Base-by-base conservation (phyloP, 1,140 invertebrate genomes). In the Aphidius gifuensis region DNA sequence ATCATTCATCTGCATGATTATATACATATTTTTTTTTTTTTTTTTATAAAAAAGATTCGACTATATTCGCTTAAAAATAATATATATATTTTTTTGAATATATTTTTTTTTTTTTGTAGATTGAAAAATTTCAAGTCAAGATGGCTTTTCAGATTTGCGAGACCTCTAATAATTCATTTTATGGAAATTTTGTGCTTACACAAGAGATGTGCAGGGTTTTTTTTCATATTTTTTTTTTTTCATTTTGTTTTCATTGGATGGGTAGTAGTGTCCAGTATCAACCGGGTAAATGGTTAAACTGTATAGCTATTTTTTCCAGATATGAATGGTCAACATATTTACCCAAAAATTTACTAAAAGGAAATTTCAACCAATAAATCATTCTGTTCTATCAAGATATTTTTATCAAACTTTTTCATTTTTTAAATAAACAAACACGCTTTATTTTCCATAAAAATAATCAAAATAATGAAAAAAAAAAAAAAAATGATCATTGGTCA, bases 151-250 rank as follows among this genome's bases (percentile, higher is more conserved):
- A 32, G 40, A 32, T n/a, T 43, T 64, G 43, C 56, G 53, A 51
- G 62, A 59, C 66, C 53, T 74, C 69, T 71, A 79, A 79, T 80
- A 80, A 79, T 79, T 80, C 76, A 80, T 76, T 76, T 77, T 77
- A 80, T 80, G 77, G 75, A 80, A 80, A 80, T 78, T 21, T 40
- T 47, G 9, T 32, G 23, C 23, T 32, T 32, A 32, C 23, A 32
- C 23, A 32, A 32, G 23, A 32, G 23, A 32, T 32, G 2, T 32
- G 23, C 23, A 32, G 23, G 23, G 42, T 23, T 7, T 51, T 61
- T 68, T 56, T 43, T 40, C 21, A 49, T 55, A 51, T 9, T 48
- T 16, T 40, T 49, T 32, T n/a, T 45, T n/a, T 9, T n/a, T 16
- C 7, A 11, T 60, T 43, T 45, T 40, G 16, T 9, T 51, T 38